A percentile compares a stretch with the other conserved stretches of the same genome.
Conservation (phyloP, 53 echinoderm and acorn worm genomes). For the Zoroaster sp. region DNA sequence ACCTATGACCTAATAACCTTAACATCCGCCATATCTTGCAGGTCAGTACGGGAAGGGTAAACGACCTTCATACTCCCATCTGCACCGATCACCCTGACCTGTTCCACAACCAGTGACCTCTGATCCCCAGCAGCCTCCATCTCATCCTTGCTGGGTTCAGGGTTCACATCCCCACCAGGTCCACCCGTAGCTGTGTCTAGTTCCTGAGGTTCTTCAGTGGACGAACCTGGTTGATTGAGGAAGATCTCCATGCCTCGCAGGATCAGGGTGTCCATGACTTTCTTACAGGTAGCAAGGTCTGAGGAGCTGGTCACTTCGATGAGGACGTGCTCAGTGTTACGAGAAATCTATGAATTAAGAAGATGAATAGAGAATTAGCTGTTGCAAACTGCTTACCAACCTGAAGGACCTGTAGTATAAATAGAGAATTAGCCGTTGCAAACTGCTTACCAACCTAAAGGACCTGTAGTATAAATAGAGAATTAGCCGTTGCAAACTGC, state of each 20-base stretch:
- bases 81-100: conserved; percentile 71
- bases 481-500: too few species aligned
- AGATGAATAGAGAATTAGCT: too few species aligned
- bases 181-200: conserved; percentile 17
- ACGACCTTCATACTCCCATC: conserved; percentile 75
- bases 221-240: conserved; percentile 16
- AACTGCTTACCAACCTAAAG: too few species aligned
- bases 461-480: too few species aligned
- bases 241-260: conserved; percentile 72
- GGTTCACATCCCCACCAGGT: not conserved
- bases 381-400: too few species aligned
- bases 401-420: too few species aligned
- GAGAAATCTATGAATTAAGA: conserved; percentile 64
- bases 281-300: conserved; percentile 82
- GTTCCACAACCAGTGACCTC: conserved; percentile 61
- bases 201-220: not conserved
- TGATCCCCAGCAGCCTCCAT: not conserved
- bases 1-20: conserved; percentile 38
- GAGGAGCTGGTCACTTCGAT: conserved; percentile 92
- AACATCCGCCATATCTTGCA: conserved; percentile 44
- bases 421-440: too few species aligned
- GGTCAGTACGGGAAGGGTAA: conserved; percentile 85
- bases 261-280: conserved; percentile 88
- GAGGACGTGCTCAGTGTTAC: conserved; percentile 76
- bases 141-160: not conserved